Evolutionary conservation across 2,113 vertebrate species (phyloP).

Genomic region (Cavia aperea): DNA sequence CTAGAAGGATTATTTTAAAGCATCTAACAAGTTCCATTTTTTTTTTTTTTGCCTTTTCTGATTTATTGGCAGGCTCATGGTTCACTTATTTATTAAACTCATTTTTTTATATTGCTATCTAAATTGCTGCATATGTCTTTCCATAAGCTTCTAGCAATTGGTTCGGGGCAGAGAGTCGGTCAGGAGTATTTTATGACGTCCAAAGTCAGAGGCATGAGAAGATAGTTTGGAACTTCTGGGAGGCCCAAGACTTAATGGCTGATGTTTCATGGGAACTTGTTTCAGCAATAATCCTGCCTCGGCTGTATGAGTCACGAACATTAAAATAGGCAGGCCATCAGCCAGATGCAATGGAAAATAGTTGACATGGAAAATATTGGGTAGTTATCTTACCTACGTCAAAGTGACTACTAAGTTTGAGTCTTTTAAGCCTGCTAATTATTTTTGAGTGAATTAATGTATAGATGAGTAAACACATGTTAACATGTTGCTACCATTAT

Average conservation of each 20-base stretch:
- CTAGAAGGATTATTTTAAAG: neutral
- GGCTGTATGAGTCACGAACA: neutral
- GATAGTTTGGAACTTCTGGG: neutral
- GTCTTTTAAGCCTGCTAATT: slow-evolving; percentile 3
- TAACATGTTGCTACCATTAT: neutral
- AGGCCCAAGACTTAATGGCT: neutral
- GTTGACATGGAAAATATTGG: slow-evolving; percentile 15
- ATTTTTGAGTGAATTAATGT: slow-evolving; percentile 29
- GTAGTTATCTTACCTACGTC: neutral
- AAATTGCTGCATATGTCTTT: neutral
- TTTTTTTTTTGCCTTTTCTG: neutral
- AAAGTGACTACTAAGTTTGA: neutral
- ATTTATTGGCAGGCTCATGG: neutral
- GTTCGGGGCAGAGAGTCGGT: neutral
- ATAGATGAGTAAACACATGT: neutral
- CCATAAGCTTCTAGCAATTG: neutral
- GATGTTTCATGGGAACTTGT: slow-evolving; percentile 12
- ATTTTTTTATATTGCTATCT: neutral
- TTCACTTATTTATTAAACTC: slow-evolving; percentile 4
- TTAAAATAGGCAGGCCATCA: slow-evolving; percentile 9
- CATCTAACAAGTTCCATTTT: neutral
- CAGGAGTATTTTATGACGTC: neutral
- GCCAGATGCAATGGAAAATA: slow-evolving; percentile 18
- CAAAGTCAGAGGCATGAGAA: neutral
- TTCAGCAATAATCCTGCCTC: neutral